These are phyloP conservation scores for Drosophila repletoides DNA, from an alignment of 1,140 invertebrate genomes.

Conservation along the genomic window DNA sequence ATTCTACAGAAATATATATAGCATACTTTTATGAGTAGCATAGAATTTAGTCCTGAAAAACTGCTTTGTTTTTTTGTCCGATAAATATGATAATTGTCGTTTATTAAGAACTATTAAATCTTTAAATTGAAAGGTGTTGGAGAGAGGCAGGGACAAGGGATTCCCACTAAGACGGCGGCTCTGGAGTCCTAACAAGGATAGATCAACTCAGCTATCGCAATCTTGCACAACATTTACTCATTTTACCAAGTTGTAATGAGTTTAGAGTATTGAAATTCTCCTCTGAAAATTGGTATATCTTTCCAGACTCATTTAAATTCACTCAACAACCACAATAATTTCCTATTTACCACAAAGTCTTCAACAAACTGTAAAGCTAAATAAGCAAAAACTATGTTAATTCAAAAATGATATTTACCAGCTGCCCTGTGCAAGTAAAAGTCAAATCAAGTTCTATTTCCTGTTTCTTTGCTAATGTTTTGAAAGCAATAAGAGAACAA, in stretches of 20 bases:
- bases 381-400: slow-evolving; percentile 2
- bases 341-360: slow-evolving; percentile 25
- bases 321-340: slow-evolving; percentile 36
- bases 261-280: too few species aligned
- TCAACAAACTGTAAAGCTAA: background rate
- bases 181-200: background rate
- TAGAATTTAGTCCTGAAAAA: too few species aligned
- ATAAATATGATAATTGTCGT: too few species aligned
- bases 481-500: slow-evolving; percentile 46
- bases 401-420: slow-evolving; percentile 28
- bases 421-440: slow-evolving; percentile 28
- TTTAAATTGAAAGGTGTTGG: too few species aligned
- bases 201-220: background rate
- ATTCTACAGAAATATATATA: too few species aligned
- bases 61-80: too few species aligned
- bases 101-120: too few species aligned
- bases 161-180: too few species aligned
- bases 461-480: slow-evolving; percentile 53
- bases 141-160: too few species aligned
- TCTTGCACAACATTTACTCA: background rate
- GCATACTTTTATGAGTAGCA: too few species aligned
- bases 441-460: slow-evolving; percentile 44
- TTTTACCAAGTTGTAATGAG: too few species aligned
- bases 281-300: too few species aligned
- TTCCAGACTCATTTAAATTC: slow-evolving; percentile 17